Conservation (phyloP, 2,797 vertebrate species). For the Argentina silus region DNA sequence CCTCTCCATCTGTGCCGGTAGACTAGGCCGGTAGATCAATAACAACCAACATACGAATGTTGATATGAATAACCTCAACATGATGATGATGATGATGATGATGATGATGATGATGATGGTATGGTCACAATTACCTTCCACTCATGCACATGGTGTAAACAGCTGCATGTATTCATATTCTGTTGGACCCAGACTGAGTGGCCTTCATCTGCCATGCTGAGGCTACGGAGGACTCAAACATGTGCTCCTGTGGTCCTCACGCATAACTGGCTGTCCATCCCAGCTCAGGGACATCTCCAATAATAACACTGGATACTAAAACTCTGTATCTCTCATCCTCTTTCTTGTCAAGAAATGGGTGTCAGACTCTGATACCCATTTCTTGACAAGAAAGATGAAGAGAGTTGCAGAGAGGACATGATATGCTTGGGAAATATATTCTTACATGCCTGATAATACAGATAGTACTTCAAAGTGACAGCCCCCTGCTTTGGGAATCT, state of each 20-base stretch:
- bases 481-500: conserved; percentile 33
- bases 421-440: not conserved
- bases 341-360: too few species aligned
- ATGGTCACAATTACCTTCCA: not conserved
- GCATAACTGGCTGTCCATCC: too few species aligned
- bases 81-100: too few species aligned
- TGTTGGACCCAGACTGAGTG: not conserved
- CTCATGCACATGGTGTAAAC: not conserved
- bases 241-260: not conserved
- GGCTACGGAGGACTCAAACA: too few species aligned
- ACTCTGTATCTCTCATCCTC: too few species aligned
- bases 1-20: too few species aligned
- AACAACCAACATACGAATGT: too few species aligned
- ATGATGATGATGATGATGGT: too few species aligned
- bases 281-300: not conserved
- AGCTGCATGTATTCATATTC: not conserved
- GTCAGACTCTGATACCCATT: not conserved
- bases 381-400: not conserved
- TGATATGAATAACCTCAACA: too few species aligned
- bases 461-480: conserved; percentile 46
- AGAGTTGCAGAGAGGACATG: conserved; percentile 14
- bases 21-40: too few species aligned
- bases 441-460: conserved; percentile 18
- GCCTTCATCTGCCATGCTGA: not conserved
- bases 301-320: not conserved